Percentiles rank a stretch among this genome's conserved stretches.
These are phyloP conservation scores for Coptotermes formosanus DNA, from an alignment of 1,140 invertebrate species.

Conservation along the genomic window DNA sequence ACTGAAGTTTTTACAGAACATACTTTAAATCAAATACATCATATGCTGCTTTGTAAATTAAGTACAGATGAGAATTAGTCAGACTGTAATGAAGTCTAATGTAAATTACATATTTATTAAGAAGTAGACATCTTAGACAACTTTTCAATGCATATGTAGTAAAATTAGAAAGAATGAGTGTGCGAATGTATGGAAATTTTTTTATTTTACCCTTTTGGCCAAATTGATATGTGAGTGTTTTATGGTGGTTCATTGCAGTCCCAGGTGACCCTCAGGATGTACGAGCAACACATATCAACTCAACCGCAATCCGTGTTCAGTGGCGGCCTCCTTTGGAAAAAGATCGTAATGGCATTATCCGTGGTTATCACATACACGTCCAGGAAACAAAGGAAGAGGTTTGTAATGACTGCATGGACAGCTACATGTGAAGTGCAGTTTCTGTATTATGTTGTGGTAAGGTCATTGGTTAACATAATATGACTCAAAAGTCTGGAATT, in stretches of 20 bases:
- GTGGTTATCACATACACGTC: conserved; percentile 94
- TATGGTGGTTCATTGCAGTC: conserved; percentile 64
- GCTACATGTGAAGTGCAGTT: background rate
- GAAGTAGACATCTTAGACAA: background rate
- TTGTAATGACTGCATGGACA: conserved; percentile 32
- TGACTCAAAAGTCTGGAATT: background rate
- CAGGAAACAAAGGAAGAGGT: conserved; percentile 88
- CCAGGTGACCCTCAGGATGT: conserved; percentile 94
- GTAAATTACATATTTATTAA: background rate
- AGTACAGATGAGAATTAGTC: background rate
- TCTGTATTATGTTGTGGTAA: too few species aligned
- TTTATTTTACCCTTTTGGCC: background rate
- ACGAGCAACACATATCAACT: conserved; percentile 82
- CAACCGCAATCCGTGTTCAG: conserved; percentile 84
- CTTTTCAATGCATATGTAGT: background rate
- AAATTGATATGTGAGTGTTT: conserved; percentile 12
- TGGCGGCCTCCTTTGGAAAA: conserved; percentile 89
- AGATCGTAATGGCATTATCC: conserved; percentile 93
- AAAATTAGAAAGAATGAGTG: background rate
- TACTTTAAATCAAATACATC: background rate
- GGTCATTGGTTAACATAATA: too few species aligned
- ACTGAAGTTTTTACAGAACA: background rate
- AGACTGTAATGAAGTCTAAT: background rate
- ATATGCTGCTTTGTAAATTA: background rate
- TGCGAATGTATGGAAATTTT: background rate